Evolutionary conservation across 2,797 vertebrate genomes (phyloP), one percentile per base, ranked within the genome.

Genomic region (Myiotriccus ornatus): DNA sequence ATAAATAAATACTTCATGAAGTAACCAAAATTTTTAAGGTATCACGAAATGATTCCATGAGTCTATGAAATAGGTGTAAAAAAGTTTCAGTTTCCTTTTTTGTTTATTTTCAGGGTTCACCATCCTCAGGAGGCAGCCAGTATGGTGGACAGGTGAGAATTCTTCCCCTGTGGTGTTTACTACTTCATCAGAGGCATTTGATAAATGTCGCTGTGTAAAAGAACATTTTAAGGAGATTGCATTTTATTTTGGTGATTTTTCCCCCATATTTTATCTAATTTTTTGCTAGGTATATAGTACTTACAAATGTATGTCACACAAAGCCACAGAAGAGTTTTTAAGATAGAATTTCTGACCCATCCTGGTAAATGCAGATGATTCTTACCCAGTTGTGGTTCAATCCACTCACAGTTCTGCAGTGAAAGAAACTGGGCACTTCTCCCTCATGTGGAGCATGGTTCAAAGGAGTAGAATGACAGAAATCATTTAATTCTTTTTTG

Each of bases 61-160:
- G 8, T n/a, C 27, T 55, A 49, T 39, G 12, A 86, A 86, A 57
- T 25, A 32, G 15, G 5, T 44, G 14, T 47, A 55, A 71, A 75
- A 71, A 75, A 8, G 43, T 50, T 90, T 71, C 41, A 25, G 5
- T 46, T 94, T 63, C 17, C 9, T 39, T 77, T 78, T 83, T 63
- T 79, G 37, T 76, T 73, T 41, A 14, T 87, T 64, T 82, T 63
- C 55, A 96, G 96, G 67, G 94, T 69, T 90, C 86, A 63, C 30
- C 77, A 77, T 93, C 76, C 46, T 78, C 90, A 25, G 92, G 67
- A 92, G 28, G 74, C 60, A 96, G 85, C 67, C 94, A 96, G 10
- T 25, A 91, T 37, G 87, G 93, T 56, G 89, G 80, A 93, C 95
- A 95, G 94, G 96, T 96, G n/a, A 95, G 80, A 89, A 73, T 37